These are phyloP conservation scores for Loxodonta africana DNA, from an alignment of 2,113 vertebrate species.

Conservation along the genomic window DNA sequence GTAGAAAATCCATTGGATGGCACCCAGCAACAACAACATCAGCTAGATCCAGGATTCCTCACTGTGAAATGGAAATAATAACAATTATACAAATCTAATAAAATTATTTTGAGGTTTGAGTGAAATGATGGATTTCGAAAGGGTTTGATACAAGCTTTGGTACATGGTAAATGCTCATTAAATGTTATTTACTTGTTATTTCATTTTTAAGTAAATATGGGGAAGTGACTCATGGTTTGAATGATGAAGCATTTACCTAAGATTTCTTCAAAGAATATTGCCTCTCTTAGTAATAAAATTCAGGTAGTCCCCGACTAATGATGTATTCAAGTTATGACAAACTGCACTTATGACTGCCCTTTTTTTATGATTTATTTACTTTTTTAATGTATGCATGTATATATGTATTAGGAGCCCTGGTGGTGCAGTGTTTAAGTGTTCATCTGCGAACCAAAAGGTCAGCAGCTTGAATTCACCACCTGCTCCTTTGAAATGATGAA, in stretches of 20 bases:
- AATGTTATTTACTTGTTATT: neutral
- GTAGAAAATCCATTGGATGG: neutral
- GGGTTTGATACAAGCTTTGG: neutral
- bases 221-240: neutral
- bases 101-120: conserved; percentile 1
- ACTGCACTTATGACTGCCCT: no score
- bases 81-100: neutral
- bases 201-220: conserved; percentile 10
- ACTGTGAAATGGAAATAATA: neutral
- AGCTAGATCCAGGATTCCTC: neutral
- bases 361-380: neutral
- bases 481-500: no score
- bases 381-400: neutral
- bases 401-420: no score
- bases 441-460: no score
- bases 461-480: no score
- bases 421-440: no score
- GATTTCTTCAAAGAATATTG: neutral
- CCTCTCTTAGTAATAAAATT: neutral
- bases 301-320: neutral
- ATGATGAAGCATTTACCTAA: neutral
- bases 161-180: neutral
- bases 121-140: neutral
- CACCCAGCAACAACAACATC: neutral
- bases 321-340: neutral